Conservation (phyloP, 1,140 invertebrate species). For the Bombus impatiens region DNA sequence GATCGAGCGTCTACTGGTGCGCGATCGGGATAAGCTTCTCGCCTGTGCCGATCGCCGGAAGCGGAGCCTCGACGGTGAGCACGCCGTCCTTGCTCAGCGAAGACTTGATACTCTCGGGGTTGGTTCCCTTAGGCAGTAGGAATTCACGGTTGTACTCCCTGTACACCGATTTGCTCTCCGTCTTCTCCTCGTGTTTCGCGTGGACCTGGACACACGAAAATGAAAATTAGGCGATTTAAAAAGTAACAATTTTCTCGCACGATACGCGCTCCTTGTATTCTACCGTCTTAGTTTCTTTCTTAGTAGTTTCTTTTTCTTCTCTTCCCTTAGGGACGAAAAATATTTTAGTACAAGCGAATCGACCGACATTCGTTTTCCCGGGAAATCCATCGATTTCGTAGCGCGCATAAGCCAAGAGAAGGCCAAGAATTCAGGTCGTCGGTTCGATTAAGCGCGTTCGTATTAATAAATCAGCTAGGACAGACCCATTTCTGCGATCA, state of each 20-base stretch:
- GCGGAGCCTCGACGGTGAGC: constrained; percentile 95
- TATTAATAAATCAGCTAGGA: constrained; percentile 52
- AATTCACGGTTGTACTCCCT: constrained; percentile 98
- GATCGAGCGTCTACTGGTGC: constrained; percentile 83
- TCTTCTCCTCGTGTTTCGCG: constrained; percentile 97
- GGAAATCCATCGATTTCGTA: constrained; percentile 25
- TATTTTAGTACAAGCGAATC: not conserved
- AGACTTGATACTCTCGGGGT: constrained; percentile 95
- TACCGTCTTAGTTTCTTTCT: too few species aligned
- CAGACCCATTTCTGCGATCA: constrained; percentile 32
- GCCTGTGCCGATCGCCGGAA: constrained; percentile 88
- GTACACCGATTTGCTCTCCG: constrained; percentile 96
- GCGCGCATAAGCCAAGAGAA: not conserved
- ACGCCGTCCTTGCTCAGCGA: constrained; percentile 96
- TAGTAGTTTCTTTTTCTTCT: not conserved
- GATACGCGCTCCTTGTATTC: rapidly evolving
- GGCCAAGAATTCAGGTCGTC: constrained; percentile 24
- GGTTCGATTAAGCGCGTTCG: constrained; percentile 34
- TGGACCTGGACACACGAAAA: constrained; percentile 88
- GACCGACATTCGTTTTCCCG: not conserved
- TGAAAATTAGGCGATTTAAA: not conserved
- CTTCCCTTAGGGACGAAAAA: not conserved
- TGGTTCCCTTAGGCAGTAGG: constrained; percentile 95
- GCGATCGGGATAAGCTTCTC: constrained; percentile 92
- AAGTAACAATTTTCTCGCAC: not conserved